These are phyloP conservation scores for Potamarius usumacintae DNA, from an alignment of 2,113 vertebrate species.

Conservation along the genomic window DNA sequence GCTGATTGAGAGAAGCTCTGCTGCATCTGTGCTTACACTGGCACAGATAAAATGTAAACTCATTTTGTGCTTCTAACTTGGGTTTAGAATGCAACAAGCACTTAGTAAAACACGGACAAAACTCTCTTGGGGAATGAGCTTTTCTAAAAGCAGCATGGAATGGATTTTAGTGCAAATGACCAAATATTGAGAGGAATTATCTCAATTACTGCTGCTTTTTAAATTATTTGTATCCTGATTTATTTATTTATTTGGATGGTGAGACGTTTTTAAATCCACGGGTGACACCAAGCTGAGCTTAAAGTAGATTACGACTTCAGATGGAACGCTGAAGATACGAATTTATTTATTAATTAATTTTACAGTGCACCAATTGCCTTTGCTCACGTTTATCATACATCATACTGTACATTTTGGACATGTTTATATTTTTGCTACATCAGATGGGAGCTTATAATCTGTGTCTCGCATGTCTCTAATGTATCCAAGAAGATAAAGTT, in stretches of 20 bases:
- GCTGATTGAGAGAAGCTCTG: neutral
- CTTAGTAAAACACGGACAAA: neutral
- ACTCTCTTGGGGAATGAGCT: neutral
- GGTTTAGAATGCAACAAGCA: neutral
- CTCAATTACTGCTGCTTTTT: neutral
- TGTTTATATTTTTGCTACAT: too few relatives aligned
- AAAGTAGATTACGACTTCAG: slow-evolving; percentile 7
- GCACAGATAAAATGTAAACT: neutral
- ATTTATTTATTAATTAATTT: too few relatives aligned
- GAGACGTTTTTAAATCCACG: slow-evolving; percentile 1
- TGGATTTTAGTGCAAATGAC: neutral
- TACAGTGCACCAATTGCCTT: too few relatives aligned
- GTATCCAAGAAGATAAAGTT: too few relatives aligned
- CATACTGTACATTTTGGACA: too few relatives aligned
- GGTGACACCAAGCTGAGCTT: neutral
- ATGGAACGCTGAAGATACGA: too few relatives aligned
- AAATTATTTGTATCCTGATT: neutral
- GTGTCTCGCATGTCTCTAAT: too few relatives aligned
- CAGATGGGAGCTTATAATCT: too few relatives aligned
- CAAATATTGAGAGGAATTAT: neutral
- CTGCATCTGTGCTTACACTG: neutral
- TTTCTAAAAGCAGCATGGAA: neutral
- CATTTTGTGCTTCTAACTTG: neutral
- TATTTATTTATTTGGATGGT: neutral
- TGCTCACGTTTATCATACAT: too few relatives aligned